Evolutionary conservation across 2,113 vertebrate genomes (phyloP).

Genomic region (Coregonus clupeaformis): DNA sequence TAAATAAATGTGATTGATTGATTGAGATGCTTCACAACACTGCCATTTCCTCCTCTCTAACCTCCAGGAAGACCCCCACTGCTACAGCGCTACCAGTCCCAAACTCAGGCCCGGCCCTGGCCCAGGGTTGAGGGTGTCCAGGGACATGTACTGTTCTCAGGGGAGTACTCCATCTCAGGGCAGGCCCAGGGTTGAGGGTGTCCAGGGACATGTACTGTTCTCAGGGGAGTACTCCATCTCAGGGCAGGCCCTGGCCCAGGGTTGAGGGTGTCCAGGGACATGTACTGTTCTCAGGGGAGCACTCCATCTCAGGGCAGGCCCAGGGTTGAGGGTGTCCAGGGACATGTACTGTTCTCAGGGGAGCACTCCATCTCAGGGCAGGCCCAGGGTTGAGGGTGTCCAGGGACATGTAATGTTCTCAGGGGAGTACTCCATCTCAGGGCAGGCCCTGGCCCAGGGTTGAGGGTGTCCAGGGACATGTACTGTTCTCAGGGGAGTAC

Average conservation of each 20-base stretch:
- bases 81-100: neutral
- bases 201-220: slow-evolving; percentile 10
- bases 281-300: slow-evolving; percentile 37
- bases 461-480: too few relatives aligned
- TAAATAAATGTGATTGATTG: too few relatives aligned
- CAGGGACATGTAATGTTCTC: slow-evolving; percentile 28
- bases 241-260: slow-evolving; percentile 43
- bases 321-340: too few relatives aligned
- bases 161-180: slow-evolving; percentile 20
- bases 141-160: slow-evolving; percentile 38
- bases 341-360: slow-evolving; percentile 38
- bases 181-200: slow-evolving; percentile 31
- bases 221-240: slow-evolving; percentile 30
- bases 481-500: slow-evolving; percentile 38
- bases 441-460: slow-evolving; percentile 43
- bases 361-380: slow-evolving; percentile 22
- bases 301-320: slow-evolving; percentile 45
- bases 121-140: too few relatives aligned
- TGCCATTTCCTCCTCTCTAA: too few relatives aligned
- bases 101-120: neutral
- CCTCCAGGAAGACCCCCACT: too few relatives aligned
- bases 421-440: slow-evolving; percentile 13
- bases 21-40: too few relatives aligned
- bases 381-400: slow-evolving; percentile 29
- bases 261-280: too few relatives aligned